Evolutionary conservation across 2,113 vertebrate species (phyloP).

Genomic region (Sylvilagus bachmani): DNA sequence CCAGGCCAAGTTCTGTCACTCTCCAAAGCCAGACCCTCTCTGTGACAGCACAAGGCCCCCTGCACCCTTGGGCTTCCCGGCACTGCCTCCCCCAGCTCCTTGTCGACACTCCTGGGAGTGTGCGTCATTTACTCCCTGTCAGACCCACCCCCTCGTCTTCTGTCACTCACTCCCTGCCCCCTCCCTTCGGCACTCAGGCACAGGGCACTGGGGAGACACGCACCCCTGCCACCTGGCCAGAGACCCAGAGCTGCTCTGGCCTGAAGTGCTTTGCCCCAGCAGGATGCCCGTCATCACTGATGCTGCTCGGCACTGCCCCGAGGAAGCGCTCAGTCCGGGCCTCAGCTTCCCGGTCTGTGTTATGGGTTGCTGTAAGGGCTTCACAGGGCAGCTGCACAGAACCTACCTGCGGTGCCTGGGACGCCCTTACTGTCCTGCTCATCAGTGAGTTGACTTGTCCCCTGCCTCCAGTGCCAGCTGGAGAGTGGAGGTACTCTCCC

Average conservation of each 20-base stretch:
- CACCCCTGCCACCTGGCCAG: too few species aligned
- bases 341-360: not conserved
- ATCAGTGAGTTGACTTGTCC: not conserved
- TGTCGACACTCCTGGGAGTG: too few species aligned
- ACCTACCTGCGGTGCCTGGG: too few species aligned
- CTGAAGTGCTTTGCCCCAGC: not conserved
- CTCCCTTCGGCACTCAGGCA: too few species aligned
- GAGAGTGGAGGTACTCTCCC: not conserved
- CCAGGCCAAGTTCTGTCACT: not conserved
- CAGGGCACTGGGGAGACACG: too few species aligned
- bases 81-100: too few species aligned
- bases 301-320: not conserved
- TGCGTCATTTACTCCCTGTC: too few species aligned
- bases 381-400: not conserved
- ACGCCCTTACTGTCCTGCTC: not conserved
- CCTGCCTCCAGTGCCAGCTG: not conserved
- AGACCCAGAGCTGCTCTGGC: not conserved
- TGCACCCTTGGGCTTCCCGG: too few species aligned
- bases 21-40: not conserved
- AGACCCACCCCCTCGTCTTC: too few species aligned
- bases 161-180: too few species aligned
- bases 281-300: not conserved
- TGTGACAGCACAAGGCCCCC: too few species aligned
- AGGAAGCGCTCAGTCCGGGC: not conserved
- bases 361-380: not conserved